Percentiles rank a stretch among this genome's conserved stretches.
These are phyloP conservation scores for Stenopsyche tienmushanensis DNA, from an alignment of 1,140 invertebrate genomes.

Conservation along the genomic window DNA sequence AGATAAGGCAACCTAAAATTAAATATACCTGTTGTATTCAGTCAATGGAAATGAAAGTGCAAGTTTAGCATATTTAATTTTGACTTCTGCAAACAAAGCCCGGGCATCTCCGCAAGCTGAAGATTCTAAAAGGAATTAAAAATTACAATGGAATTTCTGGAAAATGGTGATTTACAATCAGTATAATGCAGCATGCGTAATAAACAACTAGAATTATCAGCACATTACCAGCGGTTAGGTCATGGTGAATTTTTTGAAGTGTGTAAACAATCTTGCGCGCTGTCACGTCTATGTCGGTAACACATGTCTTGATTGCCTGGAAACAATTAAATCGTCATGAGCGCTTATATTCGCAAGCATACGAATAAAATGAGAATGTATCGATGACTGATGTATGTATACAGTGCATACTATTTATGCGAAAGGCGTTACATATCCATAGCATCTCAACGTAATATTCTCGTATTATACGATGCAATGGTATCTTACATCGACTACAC, in stretches of 20 bases:
- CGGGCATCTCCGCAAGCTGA: background rate
- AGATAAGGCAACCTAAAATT: background rate
- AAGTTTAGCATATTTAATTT: background rate
- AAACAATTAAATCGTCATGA: constrained; percentile 30
- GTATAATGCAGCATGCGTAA: no score
- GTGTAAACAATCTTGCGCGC: constrained; percentile 27
- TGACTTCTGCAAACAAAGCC: background rate
- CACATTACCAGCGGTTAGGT: constrained; percentile 21
- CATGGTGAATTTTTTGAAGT: constrained; percentile 35
- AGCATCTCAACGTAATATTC: no score
- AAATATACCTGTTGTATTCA: background rate
- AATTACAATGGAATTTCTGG: background rate
- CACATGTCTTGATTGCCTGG: constrained; percentile 32
- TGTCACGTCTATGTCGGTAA: constrained; percentile 26
- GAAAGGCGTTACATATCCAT: no score
- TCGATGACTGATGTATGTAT: no score
- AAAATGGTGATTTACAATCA: background rate
- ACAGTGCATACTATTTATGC: no score
- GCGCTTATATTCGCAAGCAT: no score
- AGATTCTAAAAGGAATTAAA: background rate
- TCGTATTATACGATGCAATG: no score
- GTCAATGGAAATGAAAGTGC: background rate
- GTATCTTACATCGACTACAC: constrained; percentile 32
- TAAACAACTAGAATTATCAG: no score
- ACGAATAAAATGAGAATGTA: no score